These are phyloP conservation scores for Stegastes partitus DNA, from an alignment of 2,113 vertebrate species.

Conservation along the genomic window DNA sequence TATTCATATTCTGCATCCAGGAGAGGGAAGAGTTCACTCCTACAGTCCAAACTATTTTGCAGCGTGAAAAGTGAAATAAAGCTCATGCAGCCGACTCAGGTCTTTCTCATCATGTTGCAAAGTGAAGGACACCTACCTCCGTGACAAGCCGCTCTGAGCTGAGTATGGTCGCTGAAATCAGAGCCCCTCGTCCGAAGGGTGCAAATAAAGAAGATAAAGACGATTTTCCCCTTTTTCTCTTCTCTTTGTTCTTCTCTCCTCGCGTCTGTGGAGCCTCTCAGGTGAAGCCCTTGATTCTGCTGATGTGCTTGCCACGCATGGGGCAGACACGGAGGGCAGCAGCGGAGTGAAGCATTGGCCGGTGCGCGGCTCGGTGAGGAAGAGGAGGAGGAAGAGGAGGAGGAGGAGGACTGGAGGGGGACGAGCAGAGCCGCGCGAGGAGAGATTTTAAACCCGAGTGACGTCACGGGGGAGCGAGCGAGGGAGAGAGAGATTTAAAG, in stretches of 20 bases:
- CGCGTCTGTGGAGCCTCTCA: conserved; percentile 41
- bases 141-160: conserved; percentile 41
- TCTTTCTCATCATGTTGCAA: too few species aligned
- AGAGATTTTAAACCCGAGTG: conserved; percentile 76
- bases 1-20: neutral
- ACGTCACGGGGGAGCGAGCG: too few species aligned
- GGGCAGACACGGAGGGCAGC: conserved; percentile 64
- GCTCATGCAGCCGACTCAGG: neutral
- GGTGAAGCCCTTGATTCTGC: conserved; percentile 67
- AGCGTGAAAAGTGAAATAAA: neutral
- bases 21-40: neutral
- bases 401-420: conserved; percentile 49
- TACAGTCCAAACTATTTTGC: fast-evolving
- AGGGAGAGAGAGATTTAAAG: conserved; percentile 6
- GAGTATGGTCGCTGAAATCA: conserved; percentile 27
- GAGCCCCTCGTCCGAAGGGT: neutral
- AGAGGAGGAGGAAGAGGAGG: conserved; percentile 33
- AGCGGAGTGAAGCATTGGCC: conserved; percentile 67
- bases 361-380: conserved; percentile 54
- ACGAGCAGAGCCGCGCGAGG: conserved; percentile 41
- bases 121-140: conserved; percentile 55
- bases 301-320: conserved; percentile 70
- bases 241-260: neutral
- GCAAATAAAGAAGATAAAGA: neutral
- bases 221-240: neutral